Base-by-base conservation (phyloP, 2,113 vertebrate species). In the Rhinogobius similis region DNA sequence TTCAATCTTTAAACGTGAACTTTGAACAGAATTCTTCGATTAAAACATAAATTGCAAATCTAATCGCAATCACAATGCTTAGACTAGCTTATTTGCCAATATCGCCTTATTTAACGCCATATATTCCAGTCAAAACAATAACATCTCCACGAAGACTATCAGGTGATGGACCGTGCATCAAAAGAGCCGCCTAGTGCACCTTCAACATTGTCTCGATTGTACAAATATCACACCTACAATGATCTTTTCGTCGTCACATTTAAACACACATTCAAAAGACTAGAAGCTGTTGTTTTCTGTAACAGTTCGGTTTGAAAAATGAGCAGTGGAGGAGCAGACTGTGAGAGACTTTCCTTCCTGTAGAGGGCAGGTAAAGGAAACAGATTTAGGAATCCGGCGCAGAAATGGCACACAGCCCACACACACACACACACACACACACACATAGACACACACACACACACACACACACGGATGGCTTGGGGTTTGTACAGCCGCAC, bases 301-400 rank as follows among this genome's bases (percentile, higher is more conserved):
- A 27, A 14, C 24, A 24, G 12, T 36, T 59, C 26, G 10, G 56
- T 59, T 27, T 52, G 41, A 48, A 43, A 43, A 66, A 50, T 62
- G 62, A 69, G 77, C 71, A 13, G 50, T 26, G 53, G 62, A 48
- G 41, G 66, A 14, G 16, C 36, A 52, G 67, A 71, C 66, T 70
- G 65, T 13, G 68, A 72, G 55, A 43, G 23, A 20, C 46, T 67
- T 62, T 58, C 59, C 63, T 67, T 72, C 66, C 63, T 73, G 69
- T 66, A 69, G 71, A 73, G 70, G 46, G 58, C 62, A 84, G 82
- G 78, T 77, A 64, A 75, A 72, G 76, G 88, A 85, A 88, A 72
- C 76, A 48, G 77, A 84, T 56, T 43, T 27, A 26, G 52, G 65
- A 67, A 67, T 81, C 73, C 7, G 21, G 64, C 39, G 43, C 75